These are phyloP conservation scores for Eulemur coronatus DNA, from an alignment of 2,797 vertebrate genomes.

Conservation along the genomic window DNA sequence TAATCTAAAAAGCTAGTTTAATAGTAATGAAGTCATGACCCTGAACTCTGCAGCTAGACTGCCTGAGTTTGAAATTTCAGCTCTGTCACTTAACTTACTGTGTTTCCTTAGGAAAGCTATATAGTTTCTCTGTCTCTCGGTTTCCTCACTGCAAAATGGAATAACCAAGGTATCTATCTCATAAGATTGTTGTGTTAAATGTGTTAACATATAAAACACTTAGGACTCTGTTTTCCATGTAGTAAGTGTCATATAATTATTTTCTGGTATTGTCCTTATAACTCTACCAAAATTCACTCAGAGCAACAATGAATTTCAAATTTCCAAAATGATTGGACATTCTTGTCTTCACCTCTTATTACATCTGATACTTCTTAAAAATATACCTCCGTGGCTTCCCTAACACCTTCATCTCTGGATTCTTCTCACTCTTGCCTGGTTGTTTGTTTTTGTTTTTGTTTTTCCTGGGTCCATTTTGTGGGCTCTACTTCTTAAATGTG, in stretches of 20 bases:
- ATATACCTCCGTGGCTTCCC: not conserved
- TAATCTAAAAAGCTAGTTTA: not conserved
- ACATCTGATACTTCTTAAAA: not conserved
- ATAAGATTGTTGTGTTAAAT: not conserved
- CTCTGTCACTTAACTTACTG: not conserved
- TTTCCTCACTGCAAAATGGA: not conserved
- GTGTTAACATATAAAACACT: not conserved
- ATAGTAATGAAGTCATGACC: not conserved
- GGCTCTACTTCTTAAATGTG: not conserved
- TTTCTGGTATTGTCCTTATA: not conserved
- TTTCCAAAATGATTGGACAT: not conserved
- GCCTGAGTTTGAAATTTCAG: not conserved
- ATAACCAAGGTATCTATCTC: not conserved
- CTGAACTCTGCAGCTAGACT: not conserved
- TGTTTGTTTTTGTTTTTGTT: too few species aligned
- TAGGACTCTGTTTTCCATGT: not conserved
- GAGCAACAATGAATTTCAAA: not conserved
- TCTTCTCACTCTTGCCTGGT: not conserved
- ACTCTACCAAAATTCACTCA: not conserved
- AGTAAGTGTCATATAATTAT: not conserved
- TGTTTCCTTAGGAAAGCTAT: not conserved
- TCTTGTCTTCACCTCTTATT: not conserved
- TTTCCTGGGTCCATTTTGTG: not conserved
- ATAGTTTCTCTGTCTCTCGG: not conserved
- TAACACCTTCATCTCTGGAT: not conserved